Percentiles rank a stretch among this genome's conserved stretches.
These are phyloP conservation scores for Trichonephila clavipes DNA, from an alignment of 1,140 invertebrate species.

Conservation along the genomic window DNA sequence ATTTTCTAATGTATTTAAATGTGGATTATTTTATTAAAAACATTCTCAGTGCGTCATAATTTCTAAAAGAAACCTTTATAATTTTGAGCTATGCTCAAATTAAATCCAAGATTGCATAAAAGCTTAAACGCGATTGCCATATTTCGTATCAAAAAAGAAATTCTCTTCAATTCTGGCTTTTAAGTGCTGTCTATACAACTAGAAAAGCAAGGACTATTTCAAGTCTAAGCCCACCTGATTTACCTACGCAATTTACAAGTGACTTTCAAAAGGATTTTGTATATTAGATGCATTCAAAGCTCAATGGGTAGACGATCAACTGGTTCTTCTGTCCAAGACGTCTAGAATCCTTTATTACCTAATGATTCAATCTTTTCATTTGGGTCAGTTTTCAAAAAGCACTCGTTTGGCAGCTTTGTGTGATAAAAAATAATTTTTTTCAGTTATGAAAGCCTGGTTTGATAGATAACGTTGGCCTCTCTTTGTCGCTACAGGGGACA, in stretches of 20 bases:
- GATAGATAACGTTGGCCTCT: not conserved
- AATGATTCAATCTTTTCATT: not conserved
- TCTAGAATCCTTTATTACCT: not conserved
- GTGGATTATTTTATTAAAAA: too few relatives aligned
- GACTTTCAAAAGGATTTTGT: not conserved
- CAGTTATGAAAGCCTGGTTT: not conserved
- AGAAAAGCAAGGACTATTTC: not conserved
- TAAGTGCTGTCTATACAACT: not conserved
- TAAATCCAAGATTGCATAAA: too few relatives aligned
- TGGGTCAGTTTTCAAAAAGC: not conserved
- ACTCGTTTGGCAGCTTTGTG: not conserved
- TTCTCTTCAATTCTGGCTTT: not conserved
- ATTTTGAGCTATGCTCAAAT: too few relatives aligned
- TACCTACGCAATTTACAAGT: not conserved
- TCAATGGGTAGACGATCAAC: not conserved
- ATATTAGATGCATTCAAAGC: not conserved
- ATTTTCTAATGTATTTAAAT: too few relatives aligned
- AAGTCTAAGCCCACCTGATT: not conserved
- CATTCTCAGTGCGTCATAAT: too few relatives aligned
- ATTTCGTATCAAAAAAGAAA: too few relatives aligned
- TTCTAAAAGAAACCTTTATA: too few relatives aligned
- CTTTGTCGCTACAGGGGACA: not conserved
- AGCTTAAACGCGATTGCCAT: too few relatives aligned
- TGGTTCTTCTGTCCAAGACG: not conserved
- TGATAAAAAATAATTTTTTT: not conserved